Conservation (phyloP, 1,140 invertebrate species). For the Forficula auricularia region DNA sequence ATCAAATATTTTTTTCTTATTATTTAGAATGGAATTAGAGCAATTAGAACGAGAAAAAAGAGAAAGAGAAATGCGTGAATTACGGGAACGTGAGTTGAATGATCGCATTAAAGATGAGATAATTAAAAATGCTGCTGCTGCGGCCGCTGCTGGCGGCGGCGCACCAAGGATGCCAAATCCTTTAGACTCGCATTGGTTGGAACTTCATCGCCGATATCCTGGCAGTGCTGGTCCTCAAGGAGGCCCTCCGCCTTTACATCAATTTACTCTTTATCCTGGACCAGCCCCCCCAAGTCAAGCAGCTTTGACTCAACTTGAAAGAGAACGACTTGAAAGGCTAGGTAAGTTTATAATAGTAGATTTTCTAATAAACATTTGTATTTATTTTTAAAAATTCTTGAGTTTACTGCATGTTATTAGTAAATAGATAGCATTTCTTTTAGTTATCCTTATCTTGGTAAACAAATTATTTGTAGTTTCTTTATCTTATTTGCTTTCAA, state of each 20-base stretch:
- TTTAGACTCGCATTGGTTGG: conserved; percentile 80
- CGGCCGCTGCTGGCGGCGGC: conserved; percentile 30
- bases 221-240: conserved; percentile 17
- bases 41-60: conserved; percentile 66
- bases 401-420: no score
- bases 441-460: no score
- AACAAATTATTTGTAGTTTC: no score
- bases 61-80: conserved; percentile 64
- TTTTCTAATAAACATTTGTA: not conserved
- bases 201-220: conserved; percentile 56
- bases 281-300: conserved; percentile 22
- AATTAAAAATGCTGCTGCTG: conserved; percentile 37
- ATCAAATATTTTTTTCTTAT: conserved; percentile 7
- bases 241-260: conserved; percentile 26
- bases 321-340: conserved; percentile 65
- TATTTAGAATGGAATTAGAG: conserved; percentile 49
- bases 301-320: conserved; percentile 61
- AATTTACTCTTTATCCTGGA: conserved; percentile 38
- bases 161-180: conserved; percentile 37
- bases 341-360: no score
- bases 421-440: no score
- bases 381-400: conserved; percentile 1
- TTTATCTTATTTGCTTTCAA: no score
- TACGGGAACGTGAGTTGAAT: conserved; percentile 66
- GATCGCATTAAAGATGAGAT: conserved; percentile 69